A percentile compares a stretch with the other conserved stretches of the same genome.
Evolutionary conservation across 2,113 vertebrate genomes (phyloP).

Genomic region (Pelusios castaneus): DNA sequence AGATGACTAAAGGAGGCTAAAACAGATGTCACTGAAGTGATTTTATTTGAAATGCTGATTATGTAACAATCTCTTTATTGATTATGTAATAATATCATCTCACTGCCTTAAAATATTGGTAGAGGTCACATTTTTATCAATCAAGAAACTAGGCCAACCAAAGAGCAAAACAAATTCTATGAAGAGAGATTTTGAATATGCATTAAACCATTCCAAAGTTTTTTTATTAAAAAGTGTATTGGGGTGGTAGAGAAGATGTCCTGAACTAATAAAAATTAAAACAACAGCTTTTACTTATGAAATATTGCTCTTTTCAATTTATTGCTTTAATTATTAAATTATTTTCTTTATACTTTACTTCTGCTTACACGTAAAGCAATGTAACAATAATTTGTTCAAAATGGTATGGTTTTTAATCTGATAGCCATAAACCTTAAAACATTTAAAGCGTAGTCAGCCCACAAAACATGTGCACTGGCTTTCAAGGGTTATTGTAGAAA

Average conservation of each 20-base stretch:
- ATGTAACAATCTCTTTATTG: background rate
- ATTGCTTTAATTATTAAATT: background rate
- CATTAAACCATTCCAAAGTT: background rate
- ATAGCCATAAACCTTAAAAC: background rate
- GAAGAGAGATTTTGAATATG: background rate
- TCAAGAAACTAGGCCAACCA: conserved; percentile 1
- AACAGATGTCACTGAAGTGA: background rate
- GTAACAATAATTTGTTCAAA: background rate
- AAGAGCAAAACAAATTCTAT: conserved; percentile 20
- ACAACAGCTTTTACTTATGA: background rate
- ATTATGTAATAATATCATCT: conserved; percentile 21
- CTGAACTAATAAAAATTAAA: background rate
- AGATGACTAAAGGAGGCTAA: background rate
- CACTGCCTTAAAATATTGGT: background rate
- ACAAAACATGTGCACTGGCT: background rate
- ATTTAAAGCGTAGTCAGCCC: background rate
- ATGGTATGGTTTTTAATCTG: background rate
- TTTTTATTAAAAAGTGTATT: background rate
- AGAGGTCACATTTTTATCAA: background rate
- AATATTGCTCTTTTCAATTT: background rate
- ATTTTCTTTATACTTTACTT: background rate
- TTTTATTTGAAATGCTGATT: background rate
- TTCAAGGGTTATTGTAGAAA: background rate
- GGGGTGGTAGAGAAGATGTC: background rate
- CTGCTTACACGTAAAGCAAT: background rate